phyloP scores from a whole-genome alignment of 2,888 invertebrate genomes.

The Camptogramma bilineatum region DNA sequence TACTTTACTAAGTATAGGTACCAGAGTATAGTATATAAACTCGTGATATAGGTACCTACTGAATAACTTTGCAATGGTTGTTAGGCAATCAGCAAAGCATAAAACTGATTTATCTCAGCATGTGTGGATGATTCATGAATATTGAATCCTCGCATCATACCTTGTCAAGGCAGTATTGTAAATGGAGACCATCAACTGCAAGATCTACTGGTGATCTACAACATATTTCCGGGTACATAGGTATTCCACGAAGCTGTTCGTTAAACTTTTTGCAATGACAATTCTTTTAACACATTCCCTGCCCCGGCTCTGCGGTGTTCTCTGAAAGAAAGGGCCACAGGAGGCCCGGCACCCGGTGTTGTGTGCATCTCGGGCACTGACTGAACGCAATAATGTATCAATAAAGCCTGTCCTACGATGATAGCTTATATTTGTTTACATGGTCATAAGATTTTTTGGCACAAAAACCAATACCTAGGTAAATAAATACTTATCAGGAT shows the following conservation, averaged over 20 bases:
- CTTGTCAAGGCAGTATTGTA: slow-evolving; percentile 69
- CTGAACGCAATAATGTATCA: too few species aligned
- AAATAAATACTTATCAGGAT: too few species aligned
- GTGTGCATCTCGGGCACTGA: too few species aligned
- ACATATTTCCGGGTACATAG: slow-evolving; percentile 68
- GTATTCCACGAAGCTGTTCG: slow-evolving; percentile 54
- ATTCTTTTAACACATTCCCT: too few species aligned
- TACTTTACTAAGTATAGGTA: too few species aligned
- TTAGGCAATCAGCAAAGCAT: background rate
- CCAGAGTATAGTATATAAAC: too few species aligned
- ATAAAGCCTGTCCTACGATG: slow-evolving; percentile 36
- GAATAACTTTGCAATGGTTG: background rate
- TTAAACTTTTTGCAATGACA: slow-evolving; percentile 43
- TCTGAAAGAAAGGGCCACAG: too few species aligned
- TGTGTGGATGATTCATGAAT: slow-evolving; percentile 7
- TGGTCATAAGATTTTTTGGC: slow-evolving; percentile 13
- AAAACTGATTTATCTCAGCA: background rate
- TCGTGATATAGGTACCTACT: too few species aligned
- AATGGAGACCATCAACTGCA: slow-evolving; percentile 37
- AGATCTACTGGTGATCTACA: slow-evolving; percentile 49
- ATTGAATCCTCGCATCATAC: slow-evolving; percentile 44
- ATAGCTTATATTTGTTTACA: slow-evolving; percentile 40
- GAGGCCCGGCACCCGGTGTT: too few species aligned
- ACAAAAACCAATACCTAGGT: background rate
- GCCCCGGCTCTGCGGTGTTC: too few species aligned